phyloP scores from a whole-genome alignment of 2,113 vertebrate genomes.

The Onychostruthus taczanowskii region DNA sequence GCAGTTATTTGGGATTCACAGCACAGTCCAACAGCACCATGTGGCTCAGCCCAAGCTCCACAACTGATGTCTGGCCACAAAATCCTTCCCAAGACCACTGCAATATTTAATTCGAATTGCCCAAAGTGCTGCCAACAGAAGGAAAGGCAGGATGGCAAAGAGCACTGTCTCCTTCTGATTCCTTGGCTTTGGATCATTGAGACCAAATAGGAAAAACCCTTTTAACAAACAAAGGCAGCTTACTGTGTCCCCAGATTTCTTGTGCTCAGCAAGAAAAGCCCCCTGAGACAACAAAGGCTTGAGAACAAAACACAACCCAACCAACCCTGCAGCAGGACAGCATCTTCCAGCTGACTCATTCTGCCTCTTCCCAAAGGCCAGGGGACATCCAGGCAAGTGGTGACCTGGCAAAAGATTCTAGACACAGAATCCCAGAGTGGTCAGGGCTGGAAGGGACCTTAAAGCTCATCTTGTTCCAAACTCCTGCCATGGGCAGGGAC shows the following conservation, averaged over 20 bases:
- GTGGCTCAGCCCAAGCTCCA: not conserved
- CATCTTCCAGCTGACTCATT: not conserved
- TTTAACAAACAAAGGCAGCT: not conserved
- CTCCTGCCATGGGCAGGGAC: not conserved
- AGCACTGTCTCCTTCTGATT: not conserved
- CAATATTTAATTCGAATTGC: not conserved
- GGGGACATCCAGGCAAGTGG: not conserved
- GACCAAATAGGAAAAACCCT: not conserved
- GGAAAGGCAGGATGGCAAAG: not conserved
- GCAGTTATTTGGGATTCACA: not conserved
- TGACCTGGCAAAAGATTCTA: not conserved
- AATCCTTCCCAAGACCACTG: not conserved
- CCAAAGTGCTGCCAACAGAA: not conserved
- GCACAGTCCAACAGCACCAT: not conserved
- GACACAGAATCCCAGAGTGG: not conserved
- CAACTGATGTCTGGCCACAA: not conserved
- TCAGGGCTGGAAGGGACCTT: not conserved
- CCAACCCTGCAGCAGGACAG: not conserved
- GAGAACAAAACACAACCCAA: not conserved
- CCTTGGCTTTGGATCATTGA: not conserved
- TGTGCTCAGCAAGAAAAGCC: not conserved
- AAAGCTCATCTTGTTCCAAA: not conserved
- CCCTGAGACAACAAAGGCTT: not conserved
- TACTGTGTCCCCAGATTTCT: not conserved
- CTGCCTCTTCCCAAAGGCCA: not conserved